Base-by-base conservation (phyloP, 2,113 vertebrate species). In the Emberiza fucata region DNA sequence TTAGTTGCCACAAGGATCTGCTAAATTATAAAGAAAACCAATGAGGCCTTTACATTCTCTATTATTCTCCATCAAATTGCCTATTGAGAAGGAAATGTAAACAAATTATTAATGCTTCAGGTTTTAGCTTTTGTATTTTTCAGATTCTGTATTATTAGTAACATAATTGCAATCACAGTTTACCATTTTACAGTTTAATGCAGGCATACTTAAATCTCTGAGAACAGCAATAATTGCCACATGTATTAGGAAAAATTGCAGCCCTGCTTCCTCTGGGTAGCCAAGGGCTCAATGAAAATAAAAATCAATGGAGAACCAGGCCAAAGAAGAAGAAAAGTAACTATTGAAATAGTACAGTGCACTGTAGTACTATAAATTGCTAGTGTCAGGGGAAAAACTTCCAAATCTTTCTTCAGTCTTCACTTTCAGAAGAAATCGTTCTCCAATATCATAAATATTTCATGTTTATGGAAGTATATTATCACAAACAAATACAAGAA, bases 301-400 rank as follows among this genome's bases (percentile, higher is more conserved):
- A 96, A 96, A 96, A 92, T 57, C 5, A 90, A 12, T 88, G 81
- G 11, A 85, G 69, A 91, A 72, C 6, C 23, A 95, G 45, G 28
- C 61, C 90, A 86, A 44, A 68, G 40, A 40, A 90, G 66, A 94
- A 95, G 48, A 92, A 95, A 95, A 97, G 37, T 79, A 83, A 95
- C 56, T 86, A n/a, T 31, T 85, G 68, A 91, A 88, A 92, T 86
- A 83, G 54, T 90, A 78, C 39, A 63, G 48, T 61, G 84, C 31
- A 76, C 76, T 91, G 47, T 45, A 86, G 59, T 39, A 51, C 59
- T 64, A 85, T 88, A 86, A 96, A 95, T 69, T 59, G 53, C n/a
- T 70, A 84, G 7, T 72, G 66, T 79, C 63, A 86, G 37, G 59
- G 37, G 21, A 73, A 47, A 90, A 90, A 75, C 33, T 87, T 53